Evolutionary conservation across 2,113 vertebrate species (phyloP).

Genomic region (Pyxicephalus adspersus): DNA sequence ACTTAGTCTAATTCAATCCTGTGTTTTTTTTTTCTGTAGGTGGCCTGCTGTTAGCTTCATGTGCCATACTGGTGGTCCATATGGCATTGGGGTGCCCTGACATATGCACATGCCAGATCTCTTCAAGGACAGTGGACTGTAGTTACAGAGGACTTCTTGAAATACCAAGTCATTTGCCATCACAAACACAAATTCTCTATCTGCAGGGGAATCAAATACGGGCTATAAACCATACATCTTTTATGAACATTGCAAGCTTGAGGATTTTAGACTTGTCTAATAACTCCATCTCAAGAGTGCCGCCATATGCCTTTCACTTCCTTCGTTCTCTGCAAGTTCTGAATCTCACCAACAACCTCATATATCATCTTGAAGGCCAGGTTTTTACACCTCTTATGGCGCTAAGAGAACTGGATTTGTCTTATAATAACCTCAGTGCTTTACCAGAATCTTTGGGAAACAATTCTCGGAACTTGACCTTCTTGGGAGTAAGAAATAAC

Average conservation of each 20-base stretch:
- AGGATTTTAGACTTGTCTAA: constrained; percentile 87
- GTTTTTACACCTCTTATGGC: constrained; percentile 81
- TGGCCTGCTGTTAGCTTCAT: constrained; percentile 68
- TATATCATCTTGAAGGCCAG: constrained; percentile 84
- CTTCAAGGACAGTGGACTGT: constrained; percentile 86
- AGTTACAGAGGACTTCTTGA: constrained; percentile 82
- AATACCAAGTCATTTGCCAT: constrained; percentile 79
- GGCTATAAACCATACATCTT: constrained; percentile 80
- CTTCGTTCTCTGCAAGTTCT: constrained; percentile 81
- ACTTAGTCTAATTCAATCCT: constrained; percentile 30
- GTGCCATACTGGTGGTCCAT: constrained; percentile 62
- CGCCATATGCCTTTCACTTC: constrained; percentile 80
- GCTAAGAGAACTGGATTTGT: constrained; percentile 87
- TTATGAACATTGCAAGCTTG: constrained; percentile 79
- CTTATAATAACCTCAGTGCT: constrained; percentile 83
- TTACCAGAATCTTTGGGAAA: constrained; percentile 83
- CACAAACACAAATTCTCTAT: constrained; percentile 83
- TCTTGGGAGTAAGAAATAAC: constrained; percentile 85
- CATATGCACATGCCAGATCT: constrained; percentile 81
- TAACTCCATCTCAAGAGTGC: constrained; percentile 86
- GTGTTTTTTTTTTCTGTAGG: constrained; percentile 70
- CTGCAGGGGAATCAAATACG: constrained; percentile 90
- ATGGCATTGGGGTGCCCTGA: constrained; percentile 76
- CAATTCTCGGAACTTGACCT: constrained; percentile 82
- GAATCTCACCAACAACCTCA: constrained; percentile 85